phyloP scores from a whole-genome alignment of 2,888 invertebrate genomes.

The Patella ulyssiponensis region DNA sequence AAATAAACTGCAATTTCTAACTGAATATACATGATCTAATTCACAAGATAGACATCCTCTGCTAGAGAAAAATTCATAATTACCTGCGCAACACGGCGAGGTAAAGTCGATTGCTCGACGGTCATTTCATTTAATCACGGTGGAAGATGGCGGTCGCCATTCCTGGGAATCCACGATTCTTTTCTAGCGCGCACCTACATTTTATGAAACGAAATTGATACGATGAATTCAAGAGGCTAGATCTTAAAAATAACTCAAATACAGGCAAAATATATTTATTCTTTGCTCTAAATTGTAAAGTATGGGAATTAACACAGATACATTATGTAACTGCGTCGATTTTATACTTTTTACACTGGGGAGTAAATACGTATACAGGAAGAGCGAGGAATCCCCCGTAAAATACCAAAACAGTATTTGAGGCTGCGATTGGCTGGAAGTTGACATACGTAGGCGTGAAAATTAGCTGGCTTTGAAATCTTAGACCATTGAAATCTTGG shows the following conservation, averaged over 20 bases:
- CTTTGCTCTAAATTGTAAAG: neutral
- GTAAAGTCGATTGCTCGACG: slow-evolving; percentile 42
- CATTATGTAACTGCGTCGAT: neutral
- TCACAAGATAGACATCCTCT: neutral
- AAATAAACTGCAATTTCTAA: neutral
- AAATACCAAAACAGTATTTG: too few relatives aligned
- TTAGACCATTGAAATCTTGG: too few relatives aligned
- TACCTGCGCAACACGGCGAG: slow-evolving; percentile 39
- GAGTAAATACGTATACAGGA: neutral
- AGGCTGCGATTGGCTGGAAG: too few relatives aligned
- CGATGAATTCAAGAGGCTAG: neutral
- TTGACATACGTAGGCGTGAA: too few relatives aligned
- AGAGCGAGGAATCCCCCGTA: slow-evolving; percentile 7
- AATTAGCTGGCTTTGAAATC: too few relatives aligned
- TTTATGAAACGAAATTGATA: neutral
- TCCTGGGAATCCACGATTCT: slow-evolving; percentile 6
- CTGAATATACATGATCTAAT: neutral
- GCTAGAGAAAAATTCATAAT: neutral
- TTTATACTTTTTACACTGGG: neutral
- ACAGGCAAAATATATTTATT: neutral
- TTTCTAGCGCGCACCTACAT: neutral
- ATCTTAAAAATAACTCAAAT: neutral
- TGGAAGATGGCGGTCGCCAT: slow-evolving; percentile 37
- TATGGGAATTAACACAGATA: neutral
- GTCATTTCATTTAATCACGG: slow-evolving; percentile 36